A percentile compares a stretch with the other conserved stretches of the same genome.
phyloP scores from a whole-genome alignment of 2,113 vertebrate genomes.

The Rhea pennata region DNA sequence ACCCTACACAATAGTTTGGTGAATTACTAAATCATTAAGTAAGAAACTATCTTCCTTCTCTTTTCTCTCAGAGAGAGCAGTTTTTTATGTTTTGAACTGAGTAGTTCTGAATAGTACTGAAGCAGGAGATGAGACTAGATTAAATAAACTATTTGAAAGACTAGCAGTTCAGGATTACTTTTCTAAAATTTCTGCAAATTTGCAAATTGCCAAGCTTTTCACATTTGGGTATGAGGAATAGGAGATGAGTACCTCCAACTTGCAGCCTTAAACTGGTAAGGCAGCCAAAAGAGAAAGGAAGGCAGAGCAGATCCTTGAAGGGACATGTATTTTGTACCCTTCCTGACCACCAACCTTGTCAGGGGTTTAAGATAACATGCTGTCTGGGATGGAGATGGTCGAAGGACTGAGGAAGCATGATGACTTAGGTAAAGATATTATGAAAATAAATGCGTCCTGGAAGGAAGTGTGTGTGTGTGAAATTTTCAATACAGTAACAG shows the following conservation, averaged over 20 bases:
- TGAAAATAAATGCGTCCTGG: not conserved
- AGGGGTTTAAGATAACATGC: accelerated
- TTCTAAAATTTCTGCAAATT: not conserved
- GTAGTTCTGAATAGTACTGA: not conserved
- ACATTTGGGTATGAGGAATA: not conserved
- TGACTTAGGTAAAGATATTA: not conserved
- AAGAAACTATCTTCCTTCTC: not conserved
- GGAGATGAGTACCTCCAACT: not conserved
- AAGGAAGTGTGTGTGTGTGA: not conserved
- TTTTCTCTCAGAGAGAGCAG: not conserved
- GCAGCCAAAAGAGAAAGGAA: not conserved
- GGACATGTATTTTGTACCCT: accelerated
- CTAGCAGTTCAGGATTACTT: not conserved
- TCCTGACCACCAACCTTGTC: not conserved
- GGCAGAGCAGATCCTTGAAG: not conserved
- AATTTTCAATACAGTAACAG: not conserved
- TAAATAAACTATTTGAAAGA: not conserved
- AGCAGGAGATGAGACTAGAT: not conserved
- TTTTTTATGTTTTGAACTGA: not conserved
- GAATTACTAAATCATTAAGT: not conserved
- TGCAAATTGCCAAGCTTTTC: not conserved
- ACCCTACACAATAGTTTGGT: not conserved
- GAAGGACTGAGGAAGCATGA: not conserved
- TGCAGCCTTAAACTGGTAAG: not conserved
- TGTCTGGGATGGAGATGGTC: not conserved